Conservation (phyloP, 2,113 vertebrate species). For the Corydoras maculifer region DNA sequence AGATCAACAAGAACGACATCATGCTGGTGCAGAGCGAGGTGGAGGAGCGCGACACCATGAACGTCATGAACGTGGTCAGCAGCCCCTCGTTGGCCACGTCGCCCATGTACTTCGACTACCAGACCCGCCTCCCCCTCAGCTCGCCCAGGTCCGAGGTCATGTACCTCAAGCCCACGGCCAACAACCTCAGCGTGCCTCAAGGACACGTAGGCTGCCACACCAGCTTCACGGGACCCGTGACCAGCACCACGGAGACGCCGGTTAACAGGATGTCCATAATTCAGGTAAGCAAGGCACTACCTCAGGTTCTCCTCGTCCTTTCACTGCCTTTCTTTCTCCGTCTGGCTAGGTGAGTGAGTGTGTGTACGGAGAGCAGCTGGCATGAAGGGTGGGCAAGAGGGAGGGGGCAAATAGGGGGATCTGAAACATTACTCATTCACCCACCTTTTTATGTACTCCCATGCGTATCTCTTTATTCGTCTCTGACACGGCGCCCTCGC, state of each 20-base stretch:
- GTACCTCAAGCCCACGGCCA: constrained; percentile 97
- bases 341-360: too few relatives aligned
- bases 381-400: too few relatives aligned
- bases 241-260: constrained; percentile 88
- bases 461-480: too few relatives aligned
- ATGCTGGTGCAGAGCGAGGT: constrained; percentile 99
- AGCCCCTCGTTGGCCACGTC: constrained; percentile 97
- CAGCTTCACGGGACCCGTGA: constrained; percentile 96
- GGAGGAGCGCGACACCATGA: constrained; percentile 96
- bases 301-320: too few relatives aligned
- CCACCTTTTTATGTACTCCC: not conserved
- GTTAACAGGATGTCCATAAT: constrained; percentile 99
- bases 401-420: too few relatives aligned
- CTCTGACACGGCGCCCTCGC: too few relatives aligned
- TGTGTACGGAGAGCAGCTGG: too few relatives aligned
- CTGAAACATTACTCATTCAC: constrained; percentile 10
- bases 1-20: constrained; percentile 96
- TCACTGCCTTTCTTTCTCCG: not conserved
- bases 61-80: constrained; percentile 99
- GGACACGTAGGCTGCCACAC: constrained; percentile 96
- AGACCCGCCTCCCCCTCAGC: constrained; percentile 98
- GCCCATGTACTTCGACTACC: constrained; percentile 99
- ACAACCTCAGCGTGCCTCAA: constrained; percentile 97
- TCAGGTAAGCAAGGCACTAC: constrained; percentile 78
- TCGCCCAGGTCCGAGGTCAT: constrained; percentile 98